Percentiles rank a stretch among this genome's conserved stretches.
Conservation (phyloP, 2,113 vertebrate genomes). For the Clupea harengus region DNA sequence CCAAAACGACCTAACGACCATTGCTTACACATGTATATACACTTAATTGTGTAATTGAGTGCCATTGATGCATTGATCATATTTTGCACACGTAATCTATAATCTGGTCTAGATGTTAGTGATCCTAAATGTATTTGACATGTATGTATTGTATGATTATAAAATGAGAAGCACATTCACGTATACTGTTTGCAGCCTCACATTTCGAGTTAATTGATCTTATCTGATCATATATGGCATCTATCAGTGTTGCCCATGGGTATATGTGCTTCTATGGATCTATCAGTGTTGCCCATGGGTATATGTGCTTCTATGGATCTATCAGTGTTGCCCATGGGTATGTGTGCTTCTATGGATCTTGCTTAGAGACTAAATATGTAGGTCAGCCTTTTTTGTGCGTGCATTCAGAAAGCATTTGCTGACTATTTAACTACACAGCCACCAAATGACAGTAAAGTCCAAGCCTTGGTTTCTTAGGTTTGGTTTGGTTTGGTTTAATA, state of each 20-base stretch:
- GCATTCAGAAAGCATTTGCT: neutral
- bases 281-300: too few relatives aligned
- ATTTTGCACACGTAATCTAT: too few relatives aligned
- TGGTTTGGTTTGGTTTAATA: neutral
- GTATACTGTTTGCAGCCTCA: neutral
- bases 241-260: neutral
- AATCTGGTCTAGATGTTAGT: too few relatives aligned
- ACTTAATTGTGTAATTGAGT: neutral
- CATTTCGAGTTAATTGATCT: neutral
- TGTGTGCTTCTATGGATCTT: neutral
- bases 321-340: too few relatives aligned
- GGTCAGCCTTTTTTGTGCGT: neutral
- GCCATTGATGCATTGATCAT: too few relatives aligned
- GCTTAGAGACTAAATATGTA: neutral
- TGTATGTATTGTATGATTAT: neutral
- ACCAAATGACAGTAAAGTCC: neutral
- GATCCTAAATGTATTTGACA: neutral
- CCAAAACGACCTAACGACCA: constrained; percentile 56
- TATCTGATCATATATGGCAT: neutral
- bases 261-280: neutral
- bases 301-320: neutral
- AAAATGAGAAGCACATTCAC: neutral
- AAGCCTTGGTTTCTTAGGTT: neutral
- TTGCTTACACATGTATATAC: neutral
- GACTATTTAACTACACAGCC: neutral